Base-by-base conservation (phyloP, 2,113 vertebrate species). In the Leptobrachium ailaonicum region DNA sequence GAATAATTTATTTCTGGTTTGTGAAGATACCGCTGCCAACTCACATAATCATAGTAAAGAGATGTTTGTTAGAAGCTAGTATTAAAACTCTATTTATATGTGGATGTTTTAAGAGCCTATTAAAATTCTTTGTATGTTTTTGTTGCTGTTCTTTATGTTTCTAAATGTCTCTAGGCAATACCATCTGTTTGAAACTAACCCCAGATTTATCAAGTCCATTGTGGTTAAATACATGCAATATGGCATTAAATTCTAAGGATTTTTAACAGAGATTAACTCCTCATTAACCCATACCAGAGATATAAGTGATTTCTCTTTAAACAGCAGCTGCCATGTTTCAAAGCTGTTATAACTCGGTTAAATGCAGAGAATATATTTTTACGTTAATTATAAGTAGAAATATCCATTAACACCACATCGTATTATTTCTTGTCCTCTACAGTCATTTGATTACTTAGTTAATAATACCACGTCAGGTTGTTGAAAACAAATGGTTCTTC, bases 161-260 rank as follows among this genome's bases (percentile, higher is more conserved):
- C 40, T 67, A 76, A 76, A 47, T 76, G 75, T 63, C 74, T 76
- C 42, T 14, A 56, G 64, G 75, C 75, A 68, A 20, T 20, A 50
- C 75, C 75, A 76, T 76, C 75, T 76, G 75, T 76, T 76, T 56
- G 9, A 76, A 47, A 67, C 53, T 67, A 76, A 67, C 75, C 75
- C 64, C 75, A 56, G 64, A 76, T 76, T 76, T 54, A 76, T 76
- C 47, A 76, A 67, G 75, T 76, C 64, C 47, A 54, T 76, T 76
- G 45, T 41, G 63, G 54, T 47, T 76, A 76, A 76, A 76, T 63
- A 67, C 63, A 67, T 54, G 64, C n/a, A 14, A 45, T 67, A 54
- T 14, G 40, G 50, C 41, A 43, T 54, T 76, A 68, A 67, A 54
- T 76, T 45, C 54, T 54, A 32, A 54, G 66, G 45, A 50, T 50